Conservation (phyloP, 2,113 vertebrate species). For the Okapia johnstoni region DNA sequence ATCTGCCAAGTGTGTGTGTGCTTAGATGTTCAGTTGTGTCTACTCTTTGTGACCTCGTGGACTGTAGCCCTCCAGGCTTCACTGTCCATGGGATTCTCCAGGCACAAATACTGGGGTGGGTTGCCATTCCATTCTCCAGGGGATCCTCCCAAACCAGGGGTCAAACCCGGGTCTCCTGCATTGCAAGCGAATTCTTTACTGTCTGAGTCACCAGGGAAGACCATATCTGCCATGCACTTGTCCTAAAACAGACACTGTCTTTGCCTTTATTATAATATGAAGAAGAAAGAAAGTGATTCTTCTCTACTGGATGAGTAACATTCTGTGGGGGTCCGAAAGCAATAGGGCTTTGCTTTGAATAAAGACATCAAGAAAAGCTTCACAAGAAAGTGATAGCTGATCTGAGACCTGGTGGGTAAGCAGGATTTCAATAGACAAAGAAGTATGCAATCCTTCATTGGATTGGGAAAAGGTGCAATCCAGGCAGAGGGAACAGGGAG, state of each 20-base stretch:
- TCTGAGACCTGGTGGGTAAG: neutral
- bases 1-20: neutral
- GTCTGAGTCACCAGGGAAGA: no score
- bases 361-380: constrained; percentile 14
- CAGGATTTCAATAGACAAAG: neutral
- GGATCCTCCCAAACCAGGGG: neutral
- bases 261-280: neutral
- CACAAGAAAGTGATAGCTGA: neutral
- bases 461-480: neutral
- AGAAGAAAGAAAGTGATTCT: neutral
- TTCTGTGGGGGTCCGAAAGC: neutral
- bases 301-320: neutral
- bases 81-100: neutral
- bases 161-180: neutral
- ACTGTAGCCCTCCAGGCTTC: neutral
- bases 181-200: neutral
- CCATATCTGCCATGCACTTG: neutral
- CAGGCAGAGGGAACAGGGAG: neutral
- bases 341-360: neutral
- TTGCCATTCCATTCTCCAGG: neutral
- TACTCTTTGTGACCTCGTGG: neutral
- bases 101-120: neutral
- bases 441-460: neutral
- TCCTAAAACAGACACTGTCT: neutral
- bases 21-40: neutral